These are phyloP conservation scores for Jaculus jaculus DNA, from an alignment of 2,113 vertebrate species.

Conservation along the genomic window DNA sequence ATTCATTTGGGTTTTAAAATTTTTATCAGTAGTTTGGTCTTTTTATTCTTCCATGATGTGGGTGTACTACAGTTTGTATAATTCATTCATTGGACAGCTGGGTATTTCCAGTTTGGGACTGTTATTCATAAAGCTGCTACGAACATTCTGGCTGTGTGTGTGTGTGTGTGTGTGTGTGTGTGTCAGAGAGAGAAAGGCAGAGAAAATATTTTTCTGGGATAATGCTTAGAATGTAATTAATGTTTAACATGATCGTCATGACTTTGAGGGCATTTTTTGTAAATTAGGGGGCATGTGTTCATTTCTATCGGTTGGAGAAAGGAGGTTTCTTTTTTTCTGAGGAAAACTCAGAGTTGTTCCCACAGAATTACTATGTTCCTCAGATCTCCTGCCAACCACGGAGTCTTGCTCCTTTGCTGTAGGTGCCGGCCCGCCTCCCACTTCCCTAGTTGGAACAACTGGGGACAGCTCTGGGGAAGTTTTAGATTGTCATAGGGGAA, in stretches of 20 bases:
- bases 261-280: neutral
- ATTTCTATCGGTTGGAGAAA: slow-evolving; percentile 5
- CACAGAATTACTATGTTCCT: neutral
- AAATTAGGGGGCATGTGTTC: neutral
- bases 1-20: neutral
- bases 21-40: neutral
- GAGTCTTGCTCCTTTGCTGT: neutral
- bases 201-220: neutral
- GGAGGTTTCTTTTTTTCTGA: neutral
- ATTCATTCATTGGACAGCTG: neutral
- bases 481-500: neutral
- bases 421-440: neutral
- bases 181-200: too few species aligned
- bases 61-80: neutral
- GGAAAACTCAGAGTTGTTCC: neutral
- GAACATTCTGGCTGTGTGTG: neutral
- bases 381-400: neutral
- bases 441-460: neutral
- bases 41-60: neutral
- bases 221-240: neutral
- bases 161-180: neutral
- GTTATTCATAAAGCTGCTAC: neutral
- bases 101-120: neutral
- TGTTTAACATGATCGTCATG: neutral
- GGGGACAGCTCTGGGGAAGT: too few species aligned